Evolutionary conservation across 2,888 invertebrate genomes (phyloP), one percentile per base, ranked within the genome.

Genomic region (Lamellibrachia satsuma): DNA sequence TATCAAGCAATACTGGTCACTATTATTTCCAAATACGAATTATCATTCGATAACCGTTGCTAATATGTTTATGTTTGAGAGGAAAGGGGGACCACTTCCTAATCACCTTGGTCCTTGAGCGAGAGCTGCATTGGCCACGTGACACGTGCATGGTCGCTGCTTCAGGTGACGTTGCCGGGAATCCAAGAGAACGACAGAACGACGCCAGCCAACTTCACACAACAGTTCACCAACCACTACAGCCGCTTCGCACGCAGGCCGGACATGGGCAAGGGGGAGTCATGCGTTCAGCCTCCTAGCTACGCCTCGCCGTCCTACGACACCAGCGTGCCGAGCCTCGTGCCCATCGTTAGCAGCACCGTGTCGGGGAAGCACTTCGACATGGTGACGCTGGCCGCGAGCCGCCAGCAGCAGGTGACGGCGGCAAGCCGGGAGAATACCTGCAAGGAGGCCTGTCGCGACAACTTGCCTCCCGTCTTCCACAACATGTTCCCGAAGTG

Each of bases 111-210:
- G 39, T 39, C 39, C 39, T 39, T 55, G 55, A 9, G 55, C 9
- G 55, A 55, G 8, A 55, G 8, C 9, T 55, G 55, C 55, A 55
- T 55, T 55, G 1, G 1, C 55, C 9, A 55, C 55, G 7, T 9
- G 7, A 7, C 55, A 55, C 9, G 9, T 55, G 55, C 9, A 55
- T 9, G 55, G 55, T 55, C 55, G 55, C 55, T 55, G 55, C 75
- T 75, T 75, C 22, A 75, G 75, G 75, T 75, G n/a, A 75, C 75
- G 75, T 75, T 75, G 75, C 75, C 75, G 75, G 75, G n/a, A 75
- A 75, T 75, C 75, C 75, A 75, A 22, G 75, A 75, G 75, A 75
- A 75, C 75, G 22, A 75, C 75, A 3, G 15, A n/a, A 75, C 75
- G n/a, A 57, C 15, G 8, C 75, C 75, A 22, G 75, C 75, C 6